Base-by-base conservation (phyloP, 2,888 invertebrate species). In the Zygaena filipendulae region DNA sequence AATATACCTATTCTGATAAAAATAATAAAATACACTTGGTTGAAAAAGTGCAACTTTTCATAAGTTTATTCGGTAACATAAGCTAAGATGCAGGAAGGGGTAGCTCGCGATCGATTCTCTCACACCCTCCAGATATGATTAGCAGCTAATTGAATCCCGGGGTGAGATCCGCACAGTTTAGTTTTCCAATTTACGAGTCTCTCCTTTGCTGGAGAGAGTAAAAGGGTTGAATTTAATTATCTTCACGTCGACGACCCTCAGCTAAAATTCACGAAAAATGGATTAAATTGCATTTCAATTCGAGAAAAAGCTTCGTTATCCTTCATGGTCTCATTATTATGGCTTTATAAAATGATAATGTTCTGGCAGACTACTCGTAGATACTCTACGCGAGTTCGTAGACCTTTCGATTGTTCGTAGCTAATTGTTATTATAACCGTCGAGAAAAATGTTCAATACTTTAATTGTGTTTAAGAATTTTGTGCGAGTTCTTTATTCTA, bases 51-150 rank as follows among this genome's bases (percentile, higher is more conserved):
- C 30, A 20, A 32, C 21, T 26, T 27, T 33, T n/a, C n/a, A n/a
- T n/a, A 27, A 30, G 28, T 27, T 23, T 31, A 30, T 41, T 43
- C 35, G 30, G 32, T 30, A 37, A 30, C 36, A 47, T 40, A 38
- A 49, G 39, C 42, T 39, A 45, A 54, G 59, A 55, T 55, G 52
- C 49, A 49, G 45, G 46, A 47, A 60, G 61, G 68, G 69, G 66
- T 54, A 49, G 45, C 40, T 39, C 42, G 36, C 56, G 52, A 72
- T 77, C 74, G 75, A 77, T 72, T 64, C 61, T 35, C 56, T 68
- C 60, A 70, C 72, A 66, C 77, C 77, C 77, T 72, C 67, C 58
- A 77, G 68, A 79, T 79, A 77, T 79, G 79, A 77, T 79, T 79
- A 79, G 70, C 61, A 61, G 61, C 71, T 77, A 77, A 79, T 79